A percentile compares a stretch with the other conserved stretches of the same genome.
Conservation (phyloP, 1,140 invertebrate species). For the Acyrthosiphon pisum region DNA sequence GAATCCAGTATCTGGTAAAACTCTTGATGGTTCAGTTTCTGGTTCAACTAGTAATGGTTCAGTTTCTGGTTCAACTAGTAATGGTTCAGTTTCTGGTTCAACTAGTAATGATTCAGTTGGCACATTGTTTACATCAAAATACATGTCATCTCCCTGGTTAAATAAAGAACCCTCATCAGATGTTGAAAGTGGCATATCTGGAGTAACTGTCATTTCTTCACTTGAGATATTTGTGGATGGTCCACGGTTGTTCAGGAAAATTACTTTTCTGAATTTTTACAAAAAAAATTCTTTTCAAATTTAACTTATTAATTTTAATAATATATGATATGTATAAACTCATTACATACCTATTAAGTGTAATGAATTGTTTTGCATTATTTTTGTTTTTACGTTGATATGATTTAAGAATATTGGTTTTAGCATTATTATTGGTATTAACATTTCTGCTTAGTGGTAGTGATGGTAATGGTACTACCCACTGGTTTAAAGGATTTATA, state of each 20-base stretch:
- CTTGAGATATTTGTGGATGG: background rate
- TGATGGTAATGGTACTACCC: too few relatives aligned
- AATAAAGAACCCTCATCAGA: background rate
- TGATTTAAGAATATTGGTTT: background rate
- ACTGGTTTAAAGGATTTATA: too few relatives aligned
- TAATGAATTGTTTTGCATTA: too few relatives aligned
- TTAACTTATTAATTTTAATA: background rate
- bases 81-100: slow-evolving; percentile 25
- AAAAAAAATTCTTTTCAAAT: background rate
- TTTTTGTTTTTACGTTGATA: background rate
- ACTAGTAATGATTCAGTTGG: background rate
- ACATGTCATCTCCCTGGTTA: background rate
- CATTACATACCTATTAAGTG: background rate
- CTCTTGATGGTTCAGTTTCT: background rate
- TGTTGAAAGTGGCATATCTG: background rate
- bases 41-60: too few relatives aligned
- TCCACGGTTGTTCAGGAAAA: background rate
- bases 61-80: background rate
- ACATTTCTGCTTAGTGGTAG: too few relatives aligned
- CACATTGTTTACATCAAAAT: background rate
- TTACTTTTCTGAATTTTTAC: background rate
- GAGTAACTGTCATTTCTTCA: slow-evolving; percentile 17
- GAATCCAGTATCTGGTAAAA: slow-evolving; percentile 30
- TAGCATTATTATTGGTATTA: background rate
- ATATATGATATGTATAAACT: background rate